Percentiles rank a stretch among this genome's conserved stretches.
These are phyloP conservation scores for Enteromius thamalakanensis DNA, from an alignment of 2,797 vertebrate species.

Conservation along the genomic window DNA sequence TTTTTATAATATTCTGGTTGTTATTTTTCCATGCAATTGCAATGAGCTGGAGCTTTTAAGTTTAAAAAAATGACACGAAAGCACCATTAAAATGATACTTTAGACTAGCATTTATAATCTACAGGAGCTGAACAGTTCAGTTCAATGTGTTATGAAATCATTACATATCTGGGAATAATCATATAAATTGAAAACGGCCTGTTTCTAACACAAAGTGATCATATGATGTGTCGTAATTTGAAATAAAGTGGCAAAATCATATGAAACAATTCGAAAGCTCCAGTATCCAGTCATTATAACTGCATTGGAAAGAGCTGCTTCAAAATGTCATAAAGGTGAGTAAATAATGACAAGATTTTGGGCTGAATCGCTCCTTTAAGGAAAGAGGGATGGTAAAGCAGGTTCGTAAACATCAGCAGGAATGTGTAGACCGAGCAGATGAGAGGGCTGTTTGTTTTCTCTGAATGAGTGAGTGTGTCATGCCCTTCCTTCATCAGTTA, in stretches of 20 bases:
- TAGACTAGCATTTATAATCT: neutral
- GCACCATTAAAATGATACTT: neutral
- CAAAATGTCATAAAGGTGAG: neutral
- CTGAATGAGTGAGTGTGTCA: constrained; percentile 31
- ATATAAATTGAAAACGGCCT: neutral
- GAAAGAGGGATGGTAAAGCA: neutral
- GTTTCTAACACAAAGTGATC: neutral
- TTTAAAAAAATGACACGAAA: neutral
- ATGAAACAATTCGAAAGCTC: neutral
- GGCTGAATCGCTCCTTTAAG: neutral
- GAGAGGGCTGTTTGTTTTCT: constrained; percentile 42
- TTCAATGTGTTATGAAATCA: neutral
- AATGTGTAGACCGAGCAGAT: constrained; percentile 3
- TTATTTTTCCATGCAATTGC: neutral
- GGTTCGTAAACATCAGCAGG: constrained; percentile 16
- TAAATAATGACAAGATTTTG: constrained; percentile 17
- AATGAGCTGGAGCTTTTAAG: neutral
- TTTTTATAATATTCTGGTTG: neutral
- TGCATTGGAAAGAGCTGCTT: neutral
- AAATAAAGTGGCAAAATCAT: neutral
- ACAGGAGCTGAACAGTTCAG: neutral
- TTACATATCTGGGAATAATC: neutral
- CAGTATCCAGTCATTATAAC: neutral
- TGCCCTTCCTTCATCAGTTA: constrained; percentile 13
- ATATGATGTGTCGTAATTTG: neutral